Evolutionary conservation across 2,888 invertebrate species (phyloP).

Genomic region (Oscheius sp.): DNA sequence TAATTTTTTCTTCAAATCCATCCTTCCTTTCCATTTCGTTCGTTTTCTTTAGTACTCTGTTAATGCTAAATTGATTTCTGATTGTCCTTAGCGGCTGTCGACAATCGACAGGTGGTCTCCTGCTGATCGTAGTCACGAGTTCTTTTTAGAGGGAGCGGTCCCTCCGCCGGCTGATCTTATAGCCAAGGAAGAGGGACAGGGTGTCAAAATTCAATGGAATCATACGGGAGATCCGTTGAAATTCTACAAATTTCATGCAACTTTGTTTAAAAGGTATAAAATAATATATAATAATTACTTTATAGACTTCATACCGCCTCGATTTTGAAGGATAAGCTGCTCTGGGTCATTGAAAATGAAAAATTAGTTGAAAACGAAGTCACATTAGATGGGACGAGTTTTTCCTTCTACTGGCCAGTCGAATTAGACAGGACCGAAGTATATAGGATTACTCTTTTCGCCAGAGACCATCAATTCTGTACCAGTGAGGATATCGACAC

Average conservation of each 20-base stretch:
- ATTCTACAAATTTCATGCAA: constrained; percentile 29
- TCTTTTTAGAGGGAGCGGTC: constrained; percentile 34
- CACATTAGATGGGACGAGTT: not conserved
- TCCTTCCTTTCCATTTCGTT: not conserved
- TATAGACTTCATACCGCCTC: not conserved
- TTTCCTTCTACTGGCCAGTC: constrained; percentile 21
- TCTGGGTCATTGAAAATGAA: constrained; percentile 7
- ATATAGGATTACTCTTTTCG: constrained; percentile 45
- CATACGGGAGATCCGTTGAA: not conserved
- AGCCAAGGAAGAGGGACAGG: constrained; percentile 10
- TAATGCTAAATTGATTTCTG: constrained; percentile 1
- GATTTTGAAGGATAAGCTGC: not conserved
- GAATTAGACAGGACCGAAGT: constrained; percentile 26
- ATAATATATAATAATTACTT: no score
- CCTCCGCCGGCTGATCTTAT: constrained; percentile 28
- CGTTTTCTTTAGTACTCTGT: constrained; percentile 2
- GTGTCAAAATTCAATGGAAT: constrained; percentile 25
- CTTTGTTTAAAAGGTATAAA: constrained; percentile 22
- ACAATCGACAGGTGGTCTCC: constrained; percentile 21
- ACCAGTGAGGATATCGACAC: constrained; percentile 40
- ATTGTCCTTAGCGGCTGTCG: constrained; percentile 20
- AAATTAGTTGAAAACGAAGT: constrained; percentile 9
- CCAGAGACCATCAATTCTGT: constrained; percentile 47
- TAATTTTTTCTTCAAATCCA: not conserved
- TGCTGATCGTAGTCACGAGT: not conserved